Conservation (phyloP, 2,113 vertebrate genomes). For the Nothocercus julius region DNA sequence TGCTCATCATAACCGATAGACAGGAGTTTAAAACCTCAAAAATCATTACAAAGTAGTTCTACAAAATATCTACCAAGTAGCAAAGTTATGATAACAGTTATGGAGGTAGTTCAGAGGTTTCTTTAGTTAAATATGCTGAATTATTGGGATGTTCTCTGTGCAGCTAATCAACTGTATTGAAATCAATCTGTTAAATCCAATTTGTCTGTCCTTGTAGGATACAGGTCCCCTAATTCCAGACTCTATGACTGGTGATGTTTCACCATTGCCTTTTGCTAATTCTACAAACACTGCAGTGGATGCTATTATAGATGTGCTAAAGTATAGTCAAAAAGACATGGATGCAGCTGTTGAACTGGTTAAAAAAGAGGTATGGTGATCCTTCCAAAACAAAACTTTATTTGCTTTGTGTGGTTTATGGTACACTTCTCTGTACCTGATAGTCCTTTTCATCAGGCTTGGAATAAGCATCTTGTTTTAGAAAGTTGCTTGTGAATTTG, state of each 20-base stretch:
- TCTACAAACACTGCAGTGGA: slow-evolving; percentile 64
- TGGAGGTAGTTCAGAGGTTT: neutral
- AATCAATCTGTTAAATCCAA: neutral
- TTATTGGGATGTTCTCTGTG: fast-evolving
- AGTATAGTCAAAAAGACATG: slow-evolving; percentile 92
- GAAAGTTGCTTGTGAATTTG: neutral
- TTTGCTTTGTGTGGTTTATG: neutral
- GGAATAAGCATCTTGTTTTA: fast-evolving
- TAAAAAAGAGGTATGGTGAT: slow-evolving; percentile 68
- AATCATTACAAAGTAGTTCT: neutral
- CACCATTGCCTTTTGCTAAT: slow-evolving; percentile 28
- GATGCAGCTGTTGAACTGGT: slow-evolving; percentile 82
- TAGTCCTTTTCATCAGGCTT: neutral
- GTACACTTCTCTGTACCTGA: neutral
- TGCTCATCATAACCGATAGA: neutral
- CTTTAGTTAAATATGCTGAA: neutral
- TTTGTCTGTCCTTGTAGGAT: neutral
- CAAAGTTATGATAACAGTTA: neutral
- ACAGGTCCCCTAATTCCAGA: slow-evolving; percentile 13
- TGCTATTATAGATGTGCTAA: slow-evolving; percentile 88
- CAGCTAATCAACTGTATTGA: neutral
- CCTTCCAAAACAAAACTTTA: neutral
- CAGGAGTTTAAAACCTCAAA: neutral
- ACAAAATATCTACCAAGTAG: neutral
- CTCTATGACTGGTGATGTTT: neutral